These are phyloP conservation scores for Mastomys natalensis DNA, from an alignment of 2,113 vertebrate genomes.

Conservation along the genomic window DNA sequence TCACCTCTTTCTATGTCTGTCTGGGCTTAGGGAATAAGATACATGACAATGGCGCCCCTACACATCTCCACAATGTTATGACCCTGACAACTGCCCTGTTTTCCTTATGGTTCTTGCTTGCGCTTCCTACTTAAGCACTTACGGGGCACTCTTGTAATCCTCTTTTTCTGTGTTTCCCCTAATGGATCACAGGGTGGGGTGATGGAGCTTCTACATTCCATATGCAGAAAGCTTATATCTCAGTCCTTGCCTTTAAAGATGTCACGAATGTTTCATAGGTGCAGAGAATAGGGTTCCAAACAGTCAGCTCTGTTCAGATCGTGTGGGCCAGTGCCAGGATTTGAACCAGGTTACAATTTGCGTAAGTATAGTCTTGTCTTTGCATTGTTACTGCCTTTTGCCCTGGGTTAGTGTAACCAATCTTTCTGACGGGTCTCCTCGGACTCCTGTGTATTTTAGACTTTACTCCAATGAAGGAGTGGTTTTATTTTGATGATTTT, in stretches of 20 bases:
- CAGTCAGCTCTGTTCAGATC: not conserved
- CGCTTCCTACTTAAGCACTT: not conserved
- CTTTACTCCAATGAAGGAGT: not conserved
- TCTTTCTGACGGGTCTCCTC: not conserved
- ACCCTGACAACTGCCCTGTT: not conserved
- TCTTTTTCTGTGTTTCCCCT: not conserved
- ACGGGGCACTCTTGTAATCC: not conserved
- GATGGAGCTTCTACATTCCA: not conserved
- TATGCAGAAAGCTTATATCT: not conserved
- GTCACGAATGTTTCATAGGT: not conserved
- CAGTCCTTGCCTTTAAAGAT: not conserved
- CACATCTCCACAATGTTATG: not conserved
- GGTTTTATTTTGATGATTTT: not conserved
- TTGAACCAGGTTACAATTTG: not conserved
- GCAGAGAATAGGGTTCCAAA: not conserved
- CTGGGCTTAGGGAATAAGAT: not conserved
- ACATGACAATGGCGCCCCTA: not conserved
- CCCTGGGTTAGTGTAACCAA: not conserved
- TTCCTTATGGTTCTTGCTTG: not conserved
- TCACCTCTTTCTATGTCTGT: not conserved
- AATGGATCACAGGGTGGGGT: not conserved
- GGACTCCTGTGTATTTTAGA: not conserved
- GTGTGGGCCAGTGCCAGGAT: not conserved
- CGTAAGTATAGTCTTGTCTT: not conserved
- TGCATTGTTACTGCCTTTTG: not conserved